Evolutionary conservation across 2,888 invertebrate species (phyloP), one percentile per base, ranked within the genome.

Genomic region (Apamea anceps): DNA sequence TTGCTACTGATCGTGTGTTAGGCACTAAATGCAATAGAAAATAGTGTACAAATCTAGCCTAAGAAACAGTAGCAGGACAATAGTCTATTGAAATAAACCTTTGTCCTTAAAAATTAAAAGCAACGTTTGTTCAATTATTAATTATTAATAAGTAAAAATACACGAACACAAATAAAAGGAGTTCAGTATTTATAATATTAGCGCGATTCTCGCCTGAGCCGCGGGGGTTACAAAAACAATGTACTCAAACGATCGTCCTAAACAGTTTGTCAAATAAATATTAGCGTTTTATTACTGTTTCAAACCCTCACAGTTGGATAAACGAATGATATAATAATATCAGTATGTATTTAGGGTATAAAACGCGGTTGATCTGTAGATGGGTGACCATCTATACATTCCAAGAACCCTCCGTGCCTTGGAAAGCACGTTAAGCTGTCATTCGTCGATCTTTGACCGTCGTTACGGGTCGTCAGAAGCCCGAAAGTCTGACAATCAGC

Each of bases 181-280:
- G 0, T 6, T 37, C 28, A 45, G 28, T 85, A 66, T 81, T 85
- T 85, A 81, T 72, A 66, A 85, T 85, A 85, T 81, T 81, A 81
- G 81, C 81, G 18, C 25, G 28, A 8, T 37, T 60, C 79, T 63
- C 48, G 45, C 65, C 60, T 51, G 13, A 71, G 2, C 81, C 65
- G 7, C 81, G 0, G 81, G 81, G 85, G 85, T 85, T 60, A 25
- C 25, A 62, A 85, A 80, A 71, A 86, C 75, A 86, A 82, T 85
- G 75, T 73, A 48, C 25, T 67, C 25, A 42, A 51, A 48, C 63
- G 32, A 37, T 1, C n/a, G 0, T 18, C 28, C 18, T 12, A 45
- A 85, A 48, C 66, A 54, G 71, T 79, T 71, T 81, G 71, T 81
- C 85, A 85, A 62, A 85, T 81, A 81, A 81, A 81, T 80, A 85